These are phyloP conservation scores for Astur gentilis DNA, from an alignment of 2,113 vertebrate genomes.

Conservation along the genomic window DNA sequence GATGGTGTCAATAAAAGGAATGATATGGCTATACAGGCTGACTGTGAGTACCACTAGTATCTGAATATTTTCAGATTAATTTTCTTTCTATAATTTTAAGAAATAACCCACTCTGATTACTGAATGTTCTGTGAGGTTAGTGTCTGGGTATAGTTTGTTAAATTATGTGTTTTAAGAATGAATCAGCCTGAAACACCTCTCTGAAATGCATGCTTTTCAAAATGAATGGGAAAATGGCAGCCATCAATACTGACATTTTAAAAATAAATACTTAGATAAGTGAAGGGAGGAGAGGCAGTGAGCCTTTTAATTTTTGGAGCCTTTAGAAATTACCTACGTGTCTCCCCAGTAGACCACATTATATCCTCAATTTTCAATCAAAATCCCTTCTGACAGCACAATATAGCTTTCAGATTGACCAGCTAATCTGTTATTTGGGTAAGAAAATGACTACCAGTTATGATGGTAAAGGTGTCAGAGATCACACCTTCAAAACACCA, in stretches of 20 bases:
- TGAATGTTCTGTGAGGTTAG: neutral
- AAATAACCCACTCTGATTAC: neutral
- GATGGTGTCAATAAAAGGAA: neutral
- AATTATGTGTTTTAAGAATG: neutral
- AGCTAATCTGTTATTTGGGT: neutral
- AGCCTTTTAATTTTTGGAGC: neutral
- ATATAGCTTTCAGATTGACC: neutral
- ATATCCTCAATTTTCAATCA: neutral
- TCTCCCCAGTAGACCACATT: neutral
- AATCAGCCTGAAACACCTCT: neutral
- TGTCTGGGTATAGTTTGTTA: neutral
- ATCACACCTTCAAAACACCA: neutral
- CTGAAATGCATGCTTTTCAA: neutral
- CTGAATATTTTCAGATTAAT: neutral
- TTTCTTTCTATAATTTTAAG: neutral
- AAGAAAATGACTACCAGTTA: neutral
- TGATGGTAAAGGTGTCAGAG: neutral
- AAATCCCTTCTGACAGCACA: neutral
- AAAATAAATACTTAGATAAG: neutral
- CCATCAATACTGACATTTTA: neutral
- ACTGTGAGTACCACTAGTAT: neutral
- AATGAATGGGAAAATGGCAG: neutral
- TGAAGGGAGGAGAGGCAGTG: neutral
- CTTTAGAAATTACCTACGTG: neutral
- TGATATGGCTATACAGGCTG: neutral